Base-by-base conservation (phyloP, 2,888 invertebrate species). In the Synergus japonicus region DNA sequence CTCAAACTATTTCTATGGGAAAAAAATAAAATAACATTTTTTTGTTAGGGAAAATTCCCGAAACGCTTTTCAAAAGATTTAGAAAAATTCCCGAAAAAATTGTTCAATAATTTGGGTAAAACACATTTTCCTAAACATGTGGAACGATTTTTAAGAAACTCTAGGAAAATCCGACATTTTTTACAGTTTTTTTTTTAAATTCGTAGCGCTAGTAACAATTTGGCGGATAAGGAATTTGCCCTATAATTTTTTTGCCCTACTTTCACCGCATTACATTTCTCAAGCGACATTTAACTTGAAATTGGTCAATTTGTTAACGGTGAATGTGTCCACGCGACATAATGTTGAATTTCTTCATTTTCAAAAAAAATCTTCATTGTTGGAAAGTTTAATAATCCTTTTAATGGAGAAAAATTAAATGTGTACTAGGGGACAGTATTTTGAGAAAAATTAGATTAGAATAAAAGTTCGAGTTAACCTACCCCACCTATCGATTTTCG, bases 401-500 rank as follows among this genome's bases (percentile, higher is more conserved):
- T 49, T 15, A 49, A 49, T 13, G 4, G 49, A 49, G 15, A 13
- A 46, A 46, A 4, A 46, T 46, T 2, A 7, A 15, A 8, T 46
- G 29, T 29, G 29, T 29, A 29, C 3, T 29, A 29, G 29, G 29
- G 29, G 29, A 29, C 29, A 29, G 29, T 29, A 29, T 29, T 29
- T 29, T 29, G 29, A 3, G 3, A n/a, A 69, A 22, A 41, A 22
- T 69, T n/a, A 29, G 29, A 22, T 69, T n/a, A 29, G 29, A 29
- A 29, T 29, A 29, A 29, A 29, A 29, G 29, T 29, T 29, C 29
- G 29, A 29, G 29, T 43, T 46, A 76, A 69, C 77, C 78, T 76
- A 79, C 46, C 77, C 29, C 54, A 76, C 76, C 60, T 54, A 78
- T 79, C 69, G 80, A 82, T 82, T 76, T 83, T 46, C 65, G 63